These are phyloP conservation scores for Aphidius ervi DNA, from an alignment of 1,140 invertebrate genomes.

Conservation along the genomic window DNA sequence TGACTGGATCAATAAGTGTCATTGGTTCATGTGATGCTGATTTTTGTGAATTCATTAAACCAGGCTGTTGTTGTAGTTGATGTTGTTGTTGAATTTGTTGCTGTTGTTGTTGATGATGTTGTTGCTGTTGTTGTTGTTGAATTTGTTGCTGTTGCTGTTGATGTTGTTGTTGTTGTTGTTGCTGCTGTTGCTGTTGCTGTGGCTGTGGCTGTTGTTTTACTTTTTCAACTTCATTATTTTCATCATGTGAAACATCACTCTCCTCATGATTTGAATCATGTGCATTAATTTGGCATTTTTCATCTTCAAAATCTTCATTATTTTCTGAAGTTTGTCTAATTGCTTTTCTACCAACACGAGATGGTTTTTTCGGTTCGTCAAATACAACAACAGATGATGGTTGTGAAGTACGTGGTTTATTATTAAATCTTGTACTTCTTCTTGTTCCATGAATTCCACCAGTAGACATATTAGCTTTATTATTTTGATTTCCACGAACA, in stretches of 20 bases:
- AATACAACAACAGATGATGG: not conserved
- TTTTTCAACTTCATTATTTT: constrained; percentile 8
- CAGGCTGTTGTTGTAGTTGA: not conserved
- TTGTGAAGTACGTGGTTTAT: constrained; percentile 25
- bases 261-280: constrained; percentile 28
- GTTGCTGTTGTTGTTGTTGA: not conserved
- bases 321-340: constrained; percentile 61
- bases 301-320: constrained; percentile 59
- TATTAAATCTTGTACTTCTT: constrained; percentile 45
- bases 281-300: constrained; percentile 48
- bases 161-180: not conserved
- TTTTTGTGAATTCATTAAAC: constrained; percentile 26
- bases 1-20: constrained; percentile 71
- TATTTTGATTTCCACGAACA: constrained; percentile 59
- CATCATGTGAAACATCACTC: constrained; percentile 20
- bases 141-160: not conserved
- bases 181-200: not conserved
- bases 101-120: not conserved
- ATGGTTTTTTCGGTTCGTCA: constrained; percentile 59
- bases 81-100: not conserved
- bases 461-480: constrained; percentile 24
- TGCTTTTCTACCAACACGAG: constrained; percentile 57
- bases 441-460: constrained; percentile 36
- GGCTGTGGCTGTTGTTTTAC: constrained; percentile 13
- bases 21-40: constrained; percentile 53